Conservation (phyloP, 2,888 invertebrate genomes). For the Lepas anatifera region DNA sequence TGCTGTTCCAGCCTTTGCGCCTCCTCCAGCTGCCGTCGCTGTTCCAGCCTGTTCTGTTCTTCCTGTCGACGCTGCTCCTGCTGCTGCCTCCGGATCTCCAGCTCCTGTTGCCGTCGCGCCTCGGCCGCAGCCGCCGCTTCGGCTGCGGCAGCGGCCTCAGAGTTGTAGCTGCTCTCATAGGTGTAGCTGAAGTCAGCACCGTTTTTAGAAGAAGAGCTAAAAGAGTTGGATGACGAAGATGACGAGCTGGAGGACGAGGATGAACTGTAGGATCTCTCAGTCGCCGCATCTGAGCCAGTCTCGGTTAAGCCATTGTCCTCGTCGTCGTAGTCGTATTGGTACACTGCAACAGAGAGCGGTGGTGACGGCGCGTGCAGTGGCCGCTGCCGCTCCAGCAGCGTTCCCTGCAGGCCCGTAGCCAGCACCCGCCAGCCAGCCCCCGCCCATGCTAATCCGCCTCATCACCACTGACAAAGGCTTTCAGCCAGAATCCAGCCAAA, state of each 20-base stretch:
- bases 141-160: background rate
- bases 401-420: background rate
- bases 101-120: background rate
- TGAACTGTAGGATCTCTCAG: background rate
- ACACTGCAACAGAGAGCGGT: background rate
- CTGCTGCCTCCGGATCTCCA: background rate
- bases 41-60: background rate
- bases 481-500: too few species aligned
- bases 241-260: too few species aligned
- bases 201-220: too few species aligned
- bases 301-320: background rate
- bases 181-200: background rate
- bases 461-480: too few species aligned
- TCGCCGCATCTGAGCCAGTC: background rate
- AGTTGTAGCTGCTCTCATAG: background rate
- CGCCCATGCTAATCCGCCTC: too few species aligned
- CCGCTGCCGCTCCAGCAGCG: background rate
- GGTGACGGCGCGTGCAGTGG: background rate
- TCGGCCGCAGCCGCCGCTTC: background rate
- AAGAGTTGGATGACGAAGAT: too few species aligned
- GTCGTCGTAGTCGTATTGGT: background rate
- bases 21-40: background rate
- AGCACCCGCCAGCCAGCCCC: background rate
- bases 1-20: background rate
- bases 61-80: background rate